These are phyloP conservation scores for Anthopleura sola DNA, from an alignment of 64 coral and sea anemone genomes.

Conservation along the genomic window DNA sequence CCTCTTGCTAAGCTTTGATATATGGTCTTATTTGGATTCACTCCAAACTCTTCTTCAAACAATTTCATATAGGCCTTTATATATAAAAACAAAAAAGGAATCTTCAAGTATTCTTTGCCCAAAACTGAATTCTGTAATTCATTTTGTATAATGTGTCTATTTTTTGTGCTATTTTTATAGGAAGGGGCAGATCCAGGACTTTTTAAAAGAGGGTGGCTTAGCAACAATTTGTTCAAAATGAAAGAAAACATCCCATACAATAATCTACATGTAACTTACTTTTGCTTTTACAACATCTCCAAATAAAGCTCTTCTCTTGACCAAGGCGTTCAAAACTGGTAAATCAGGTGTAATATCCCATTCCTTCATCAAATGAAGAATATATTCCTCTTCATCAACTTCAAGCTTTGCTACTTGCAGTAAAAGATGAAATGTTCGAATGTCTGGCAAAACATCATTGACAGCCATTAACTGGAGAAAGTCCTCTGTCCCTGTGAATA, in stretches of 20 bases:
- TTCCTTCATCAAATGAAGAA: slow-evolving; percentile 64
- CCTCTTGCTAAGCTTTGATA: slow-evolving; percentile 59
- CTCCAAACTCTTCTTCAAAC: slow-evolving; percentile 27
- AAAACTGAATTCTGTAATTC: too few relatives aligned
- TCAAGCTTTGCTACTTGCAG: slow-evolving; percentile 52
- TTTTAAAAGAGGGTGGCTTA: too few relatives aligned
- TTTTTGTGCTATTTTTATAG: too few relatives aligned
- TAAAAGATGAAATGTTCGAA: slow-evolving; percentile 77
- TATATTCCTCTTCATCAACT: slow-evolving; percentile 48
- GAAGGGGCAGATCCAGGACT: too few relatives aligned
- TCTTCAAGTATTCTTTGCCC: not conserved
- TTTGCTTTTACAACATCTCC: slow-evolving; percentile 44
- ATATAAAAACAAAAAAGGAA: not conserved
- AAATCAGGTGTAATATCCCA: slow-evolving; percentile 70
- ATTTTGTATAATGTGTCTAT: too few relatives aligned
- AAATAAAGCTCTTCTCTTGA: slow-evolving; percentile 45
- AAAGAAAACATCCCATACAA: too few relatives aligned
- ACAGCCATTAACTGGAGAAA: slow-evolving; percentile 79
- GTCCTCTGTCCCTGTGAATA: slow-evolving; percentile 56
- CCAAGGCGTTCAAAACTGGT: slow-evolving; percentile 67
- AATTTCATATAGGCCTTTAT: slow-evolving; percentile 47
- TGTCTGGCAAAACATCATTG: slow-evolving; percentile 75
- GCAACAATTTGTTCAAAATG: too few relatives aligned
- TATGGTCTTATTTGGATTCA: slow-evolving; percentile 34
- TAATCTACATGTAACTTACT: too few relatives aligned